Evolutionary conservation across 2,113 vertebrate genomes (phyloP), one percentile per base, ranked within the genome.

Genomic region (Chascanopsetta lugubris): DNA sequence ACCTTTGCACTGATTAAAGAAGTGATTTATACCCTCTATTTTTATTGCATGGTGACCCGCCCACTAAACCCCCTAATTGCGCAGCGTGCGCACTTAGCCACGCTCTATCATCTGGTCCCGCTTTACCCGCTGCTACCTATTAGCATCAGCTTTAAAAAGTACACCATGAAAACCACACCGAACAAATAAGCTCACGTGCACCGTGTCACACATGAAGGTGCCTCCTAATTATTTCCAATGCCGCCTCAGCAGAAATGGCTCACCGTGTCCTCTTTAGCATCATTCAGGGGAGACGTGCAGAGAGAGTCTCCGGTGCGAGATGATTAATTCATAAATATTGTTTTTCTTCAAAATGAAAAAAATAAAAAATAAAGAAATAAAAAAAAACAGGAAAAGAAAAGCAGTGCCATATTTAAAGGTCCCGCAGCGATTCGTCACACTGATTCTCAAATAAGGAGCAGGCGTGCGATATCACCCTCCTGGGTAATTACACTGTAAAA

Each of bases 1-100:
- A 56, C 26, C 48, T 67, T 64, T 38, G 34, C 29, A 45, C 59
- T 77, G 62, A 82, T 84, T 80, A 77, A 71, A 75, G 34, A 57
- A 57, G 69, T 66, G 24, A 72, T 76, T 68, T 79, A 73, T 72
- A 63, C 64, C 67, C 57, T 15, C 27, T 40, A 43, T 69, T 82
- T 67, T 8, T 4, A 77, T 57, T 75, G 56, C 46, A 50, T 55
- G n/a, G 10, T 55, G 43, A 79, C 65, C 65, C 69, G 69, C 57
- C n/a, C 67, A 63, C 62, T 53, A 68, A 71, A 48, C 27, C 47
- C 61, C 53, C 74, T 66, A 36, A 63, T 57, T 76, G 54, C 71
- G 32, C 58, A 61, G 24, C 5, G 17, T 68, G 54, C 66, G 38
- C 61, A 68, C 30, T 4, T n/a, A 63, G 60, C 32, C 24, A 57